Evolutionary conservation across 2,113 vertebrate species (phyloP).

Genomic region (Bos indicus): DNA sequence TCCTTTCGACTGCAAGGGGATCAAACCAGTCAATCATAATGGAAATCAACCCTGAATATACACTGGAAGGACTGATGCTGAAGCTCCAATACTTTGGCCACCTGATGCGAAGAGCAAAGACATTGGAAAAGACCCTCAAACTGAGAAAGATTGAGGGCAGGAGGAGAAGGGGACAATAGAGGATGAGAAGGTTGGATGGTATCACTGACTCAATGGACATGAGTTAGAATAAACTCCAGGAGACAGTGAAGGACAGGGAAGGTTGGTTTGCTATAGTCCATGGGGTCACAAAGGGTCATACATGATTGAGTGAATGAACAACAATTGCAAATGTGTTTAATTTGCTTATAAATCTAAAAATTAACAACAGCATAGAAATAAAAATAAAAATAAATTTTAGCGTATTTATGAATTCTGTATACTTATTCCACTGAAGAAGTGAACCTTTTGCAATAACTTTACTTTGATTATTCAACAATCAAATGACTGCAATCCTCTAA

Average conservation of each 20-base stretch:
- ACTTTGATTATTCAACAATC: neutral
- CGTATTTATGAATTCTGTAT: neutral
- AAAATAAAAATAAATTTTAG: slow-evolving; percentile 8
- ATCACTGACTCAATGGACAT: neutral
- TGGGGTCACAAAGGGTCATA: neutral
- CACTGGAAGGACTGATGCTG: neutral
- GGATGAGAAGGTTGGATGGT: neutral
- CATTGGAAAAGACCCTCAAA: neutral
- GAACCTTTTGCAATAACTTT: neutral
- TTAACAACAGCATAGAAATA: neutral
- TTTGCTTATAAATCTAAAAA: neutral
- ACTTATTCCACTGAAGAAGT: neutral
- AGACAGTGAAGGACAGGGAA: neutral
- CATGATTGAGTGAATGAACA: neutral
- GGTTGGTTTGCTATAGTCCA: neutral
- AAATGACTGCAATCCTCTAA: neutral
- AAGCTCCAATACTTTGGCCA: neutral
- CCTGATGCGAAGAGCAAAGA: neutral
- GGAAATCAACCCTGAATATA: neutral
- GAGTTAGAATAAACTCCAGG: neutral
- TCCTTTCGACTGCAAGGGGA: neutral
- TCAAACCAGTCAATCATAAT: neutral
- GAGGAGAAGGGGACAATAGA: neutral
- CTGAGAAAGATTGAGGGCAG: neutral
- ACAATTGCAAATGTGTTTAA: neutral